Base-by-base conservation (phyloP, 2,888 invertebrate genomes). In the Cryptophagus acutangulus region DNA sequence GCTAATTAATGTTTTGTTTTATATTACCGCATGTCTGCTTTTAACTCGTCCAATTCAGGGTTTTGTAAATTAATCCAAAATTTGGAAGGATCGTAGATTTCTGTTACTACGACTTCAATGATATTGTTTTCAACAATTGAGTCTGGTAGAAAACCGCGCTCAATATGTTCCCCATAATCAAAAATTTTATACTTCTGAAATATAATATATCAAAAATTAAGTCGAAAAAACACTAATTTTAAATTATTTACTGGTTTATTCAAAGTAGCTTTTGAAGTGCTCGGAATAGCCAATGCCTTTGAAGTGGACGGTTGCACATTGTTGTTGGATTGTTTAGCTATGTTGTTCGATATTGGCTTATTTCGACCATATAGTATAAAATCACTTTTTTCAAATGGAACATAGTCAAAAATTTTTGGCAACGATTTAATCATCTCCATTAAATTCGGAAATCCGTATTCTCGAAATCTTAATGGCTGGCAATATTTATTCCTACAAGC, bases 71-170 rank as follows among this genome's bases (percentile, higher is more conserved):
- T 65, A 46, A 77, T 54, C 77, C 77, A 77, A 63, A 77, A 74
- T 63, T 77, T 77, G 16, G 74, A 73, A 28, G 75, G 73, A 49
- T 77, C 77, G 65, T 75, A 77, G 48, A 77, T 71, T 66, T 70
- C 77, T 10, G 69, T 73, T 31, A 77, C 66, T 15, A 63, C 52
- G 36, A 76, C 68, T 52, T 71, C 71, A 4, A 74, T 31, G 18
- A 42, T 46, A 14, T 56, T 57, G 15, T 46, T 43, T 3, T 40
- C 48, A 29, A 42, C 38, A 1, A 49, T 43, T 12, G 44, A 38
- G n/a, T 26, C 17, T 2, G 48, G 49, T 17, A 56, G 24, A 37
- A 57, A 57, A 13, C 44, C 41, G 2, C 52, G 40, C 1, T 49
- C 46, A 10, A 63, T 61, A n/a, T n/a, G n/a, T 3, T 54, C 49